phyloP scores from a whole-genome alignment of 2,797 vertebrate genomes.

The Falco berigora region DNA sequence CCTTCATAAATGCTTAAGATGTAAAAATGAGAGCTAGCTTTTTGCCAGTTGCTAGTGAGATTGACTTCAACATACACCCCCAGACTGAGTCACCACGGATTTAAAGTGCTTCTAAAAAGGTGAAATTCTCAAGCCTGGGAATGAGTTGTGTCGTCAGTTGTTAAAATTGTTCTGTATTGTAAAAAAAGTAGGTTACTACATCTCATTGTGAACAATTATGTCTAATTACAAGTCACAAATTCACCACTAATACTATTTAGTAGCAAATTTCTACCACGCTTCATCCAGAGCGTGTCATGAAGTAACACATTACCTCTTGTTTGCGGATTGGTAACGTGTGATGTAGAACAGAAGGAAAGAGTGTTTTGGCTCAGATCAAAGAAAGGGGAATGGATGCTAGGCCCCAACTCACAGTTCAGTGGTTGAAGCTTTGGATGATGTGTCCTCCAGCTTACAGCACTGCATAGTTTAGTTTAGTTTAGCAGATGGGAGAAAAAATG shows the following conservation, averaged over 20 bases:
- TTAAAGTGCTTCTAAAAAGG: not conserved
- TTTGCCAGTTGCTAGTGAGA: not conserved
- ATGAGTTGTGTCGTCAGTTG: not conserved
- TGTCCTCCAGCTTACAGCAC: not conserved
- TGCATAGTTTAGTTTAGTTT: not conserved
- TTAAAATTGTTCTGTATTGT: not conserved
- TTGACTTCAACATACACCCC: not conserved
- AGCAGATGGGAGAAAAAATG: not conserved
- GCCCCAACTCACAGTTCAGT: not conserved
- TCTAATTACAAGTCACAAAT: not conserved
- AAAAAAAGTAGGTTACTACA: not conserved
- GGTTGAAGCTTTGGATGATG: too few relatives aligned
- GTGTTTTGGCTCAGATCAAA: not conserved
- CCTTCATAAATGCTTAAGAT: not conserved
- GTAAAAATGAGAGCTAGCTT: not conserved
- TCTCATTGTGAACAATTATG: not conserved
- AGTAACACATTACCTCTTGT: not conserved
- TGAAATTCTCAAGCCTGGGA: not conserved
- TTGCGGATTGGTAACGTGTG: fast-evolving
- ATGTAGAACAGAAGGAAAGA: not conserved
- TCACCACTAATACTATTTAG: not conserved
- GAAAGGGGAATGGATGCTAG: too few relatives aligned
- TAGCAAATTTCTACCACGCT: not conserved
- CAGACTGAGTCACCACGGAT: not conserved
- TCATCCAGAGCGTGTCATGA: fast-evolving